Evolutionary conservation across 2,113 vertebrate genomes (phyloP).

Genomic region (Crotalus tigris): DNA sequence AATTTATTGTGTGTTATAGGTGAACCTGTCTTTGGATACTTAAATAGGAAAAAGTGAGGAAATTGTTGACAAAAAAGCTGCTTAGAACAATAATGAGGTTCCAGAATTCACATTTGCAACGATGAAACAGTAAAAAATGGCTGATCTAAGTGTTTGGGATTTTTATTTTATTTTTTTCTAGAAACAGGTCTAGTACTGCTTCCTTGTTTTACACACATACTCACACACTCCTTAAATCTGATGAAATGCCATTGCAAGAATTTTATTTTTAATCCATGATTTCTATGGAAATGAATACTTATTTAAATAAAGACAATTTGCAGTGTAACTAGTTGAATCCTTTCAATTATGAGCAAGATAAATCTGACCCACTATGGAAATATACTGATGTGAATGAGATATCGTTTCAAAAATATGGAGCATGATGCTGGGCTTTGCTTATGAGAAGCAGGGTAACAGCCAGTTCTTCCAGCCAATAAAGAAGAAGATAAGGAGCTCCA

Average conservation of each 20-base stretch:
- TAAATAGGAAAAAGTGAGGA: neutral
- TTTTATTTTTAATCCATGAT: conserved; percentile 25
- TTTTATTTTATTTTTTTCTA: neutral
- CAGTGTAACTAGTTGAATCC: conserved; percentile 38
- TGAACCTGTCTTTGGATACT: neutral
- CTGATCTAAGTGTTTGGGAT: conserved; percentile 3
- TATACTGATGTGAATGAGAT: conserved; percentile 54
- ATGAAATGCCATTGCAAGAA: conserved; percentile 29
- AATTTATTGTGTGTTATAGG: neutral
- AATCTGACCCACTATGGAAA: conserved; percentile 32
- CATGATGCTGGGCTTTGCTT: conserved; percentile 58
- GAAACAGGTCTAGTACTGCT: neutral
- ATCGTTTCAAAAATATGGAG: conserved; percentile 47
- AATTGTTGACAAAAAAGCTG: neutral
- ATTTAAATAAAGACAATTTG: conserved; percentile 28
- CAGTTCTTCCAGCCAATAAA: conserved; percentile 67
- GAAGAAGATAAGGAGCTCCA: conserved; percentile 55
- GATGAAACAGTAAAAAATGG: neutral
- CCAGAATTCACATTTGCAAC: conserved; percentile 12
- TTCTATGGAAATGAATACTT: conserved; percentile 18
- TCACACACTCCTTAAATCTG: neutral
- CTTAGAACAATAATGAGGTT: neutral
- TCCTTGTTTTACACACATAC: neutral
- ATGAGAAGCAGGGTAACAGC: conserved; percentile 44
- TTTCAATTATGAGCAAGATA: conserved; percentile 39